Evolutionary conservation across 2,888 invertebrate genomes (phyloP), one percentile per base, ranked within the genome.

Genomic region (Synergus gifuensis): DNA sequence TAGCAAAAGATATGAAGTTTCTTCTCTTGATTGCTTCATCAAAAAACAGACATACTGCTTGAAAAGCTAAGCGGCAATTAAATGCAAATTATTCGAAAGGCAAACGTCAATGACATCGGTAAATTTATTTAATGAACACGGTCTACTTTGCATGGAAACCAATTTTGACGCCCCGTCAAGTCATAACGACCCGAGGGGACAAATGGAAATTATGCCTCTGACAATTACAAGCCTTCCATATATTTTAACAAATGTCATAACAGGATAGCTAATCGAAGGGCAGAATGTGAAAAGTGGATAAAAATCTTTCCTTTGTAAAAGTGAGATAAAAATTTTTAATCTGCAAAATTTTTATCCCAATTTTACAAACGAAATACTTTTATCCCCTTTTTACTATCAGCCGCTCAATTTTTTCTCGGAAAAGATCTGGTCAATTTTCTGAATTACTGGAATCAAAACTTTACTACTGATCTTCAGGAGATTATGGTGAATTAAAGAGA

Each of bases 11-110:
- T 28, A 36, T 12, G 5, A 28, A 63, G 22, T 8, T 22, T 22
- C 9, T 8, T 62, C 11, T 62, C 62, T 8, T 4, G 11, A 22
- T 62, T 22, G 22, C 28, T 62, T 18, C 62, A n/a, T 22, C 62
- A 22, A 28, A 62, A 28, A 62, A 62, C 12, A 62, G 62, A 22
- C 62, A n/a, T 22, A 42, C 8, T 42, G 42, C 40, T 64, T 42
- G 11, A 63, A 63, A 28, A 40, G n/a, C 64, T 42, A 42, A 40
- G 42, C 7, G 42, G 8, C 42, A 14, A 42, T 64, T 40, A 66
- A 66, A 66, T 66, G 66, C 40, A 66, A 42, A 64, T 64, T 64
- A 64, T 64, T 36, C 8, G 64, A 64, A 64, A 42, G 40, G 66
- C 3, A n/a, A 16, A 18, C 66, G 28, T 28, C 28, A 63, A 63